Conservation (phyloP, 2,888 invertebrate genomes). For the Tetragnatha montana region DNA sequence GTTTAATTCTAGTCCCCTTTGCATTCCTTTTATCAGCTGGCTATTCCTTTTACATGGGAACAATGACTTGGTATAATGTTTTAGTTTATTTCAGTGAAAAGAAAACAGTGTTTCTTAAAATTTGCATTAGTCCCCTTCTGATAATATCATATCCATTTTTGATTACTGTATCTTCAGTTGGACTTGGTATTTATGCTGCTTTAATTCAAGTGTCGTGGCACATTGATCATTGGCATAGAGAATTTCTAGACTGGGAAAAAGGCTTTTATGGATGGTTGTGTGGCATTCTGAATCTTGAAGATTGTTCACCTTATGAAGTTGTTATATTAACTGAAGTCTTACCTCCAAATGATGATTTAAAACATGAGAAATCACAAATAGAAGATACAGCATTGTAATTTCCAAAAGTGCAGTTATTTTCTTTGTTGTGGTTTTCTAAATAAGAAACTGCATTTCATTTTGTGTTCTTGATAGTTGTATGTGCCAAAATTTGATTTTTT, state of each 20-base stretch:
- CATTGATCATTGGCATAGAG: slow-evolving; percentile 83
- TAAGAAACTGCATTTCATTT: not conserved
- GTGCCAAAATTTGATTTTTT: slow-evolving; percentile 30
- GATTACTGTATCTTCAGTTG: slow-evolving; percentile 82
- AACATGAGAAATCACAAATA: slow-evolving; percentile 61
- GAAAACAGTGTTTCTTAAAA: slow-evolving; percentile 81
- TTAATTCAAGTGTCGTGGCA: slow-evolving; percentile 83
- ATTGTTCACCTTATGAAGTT: slow-evolving; percentile 86
- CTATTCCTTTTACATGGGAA: slow-evolving; percentile 85
- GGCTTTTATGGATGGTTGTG: slow-evolving; percentile 88
- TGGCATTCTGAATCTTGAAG: slow-evolving; percentile 81
- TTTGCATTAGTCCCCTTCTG: slow-evolving; percentile 82
- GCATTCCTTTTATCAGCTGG: slow-evolving; percentile 81
- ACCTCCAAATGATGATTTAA: slow-evolving; percentile 61
- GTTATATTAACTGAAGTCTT: slow-evolving; percentile 77
- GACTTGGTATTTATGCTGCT: slow-evolving; percentile 83
- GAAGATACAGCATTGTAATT: slow-evolving; percentile 68
- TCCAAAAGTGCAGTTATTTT: not conserved
- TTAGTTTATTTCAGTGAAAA: slow-evolving; percentile 84
- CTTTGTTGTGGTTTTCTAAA: not conserved
- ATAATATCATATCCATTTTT: slow-evolving; percentile 84
- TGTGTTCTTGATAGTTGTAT: not conserved
- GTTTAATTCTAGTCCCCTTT: slow-evolving; percentile 82
- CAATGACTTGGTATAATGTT: slow-evolving; percentile 86
- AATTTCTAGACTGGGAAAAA: slow-evolving; percentile 85